Percentiles rank a stretch among this genome's conserved stretches.
These are phyloP conservation scores for Conus betulinus DNA, from an alignment of 1,140 invertebrate species.

Conservation along the genomic window DNA sequence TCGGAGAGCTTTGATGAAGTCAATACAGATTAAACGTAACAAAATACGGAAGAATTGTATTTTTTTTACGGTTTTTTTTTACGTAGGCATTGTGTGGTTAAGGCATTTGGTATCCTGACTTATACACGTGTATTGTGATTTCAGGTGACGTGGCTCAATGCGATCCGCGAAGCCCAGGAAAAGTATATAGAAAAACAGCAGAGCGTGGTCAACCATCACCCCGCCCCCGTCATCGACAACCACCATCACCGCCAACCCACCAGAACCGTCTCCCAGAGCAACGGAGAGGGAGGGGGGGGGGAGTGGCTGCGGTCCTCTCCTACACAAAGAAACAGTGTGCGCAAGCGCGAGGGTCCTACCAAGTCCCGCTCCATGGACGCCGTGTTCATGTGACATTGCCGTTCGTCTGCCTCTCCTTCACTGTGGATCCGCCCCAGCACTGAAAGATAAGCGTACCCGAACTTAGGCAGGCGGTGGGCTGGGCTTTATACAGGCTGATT, in stretches of 20 bases:
- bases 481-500: too few relatives aligned
- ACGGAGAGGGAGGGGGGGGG: background rate
- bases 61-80: too few relatives aligned
- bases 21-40: too few relatives aligned
- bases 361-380: conserved; percentile 57
- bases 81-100: too few relatives aligned
- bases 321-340: conserved; percentile 12
- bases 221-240: background rate
- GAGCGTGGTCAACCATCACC: conserved; percentile 40
- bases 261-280: background rate
- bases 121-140: background rate
- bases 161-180: conserved; percentile 78
- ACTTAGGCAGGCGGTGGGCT: too few relatives aligned
- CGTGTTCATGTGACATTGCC: conserved; percentile 45
- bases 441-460: too few relatives aligned
- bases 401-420: background rate
- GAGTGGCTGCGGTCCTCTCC: background rate
- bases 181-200: conserved; percentile 74
- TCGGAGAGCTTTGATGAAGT: too few relatives aligned
- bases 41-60: too few relatives aligned
- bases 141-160: conserved; percentile 77
- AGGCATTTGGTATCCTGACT: too few relatives aligned
- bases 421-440: background rate
- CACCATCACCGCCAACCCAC: background rate
- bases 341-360: conserved; percentile 33